phyloP scores from a whole-genome alignment of 2,113 vertebrate genomes.

The Cryptomyrus ogoouensis region DNA sequence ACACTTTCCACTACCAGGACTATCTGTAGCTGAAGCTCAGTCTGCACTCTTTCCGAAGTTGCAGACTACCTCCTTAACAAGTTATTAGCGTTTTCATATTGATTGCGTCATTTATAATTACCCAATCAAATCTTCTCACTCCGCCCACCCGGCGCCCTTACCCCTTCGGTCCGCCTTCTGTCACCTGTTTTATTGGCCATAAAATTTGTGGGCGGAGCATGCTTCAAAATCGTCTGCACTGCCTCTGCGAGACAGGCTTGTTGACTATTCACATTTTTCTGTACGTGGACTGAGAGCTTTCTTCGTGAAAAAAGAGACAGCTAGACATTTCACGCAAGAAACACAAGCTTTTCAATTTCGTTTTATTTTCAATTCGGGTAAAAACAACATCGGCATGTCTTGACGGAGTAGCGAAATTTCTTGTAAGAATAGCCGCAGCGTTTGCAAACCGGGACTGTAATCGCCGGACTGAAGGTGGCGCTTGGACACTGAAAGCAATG shows the following conservation, averaged over 20 bases:
- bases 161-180: not conserved
- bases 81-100: slow-evolving; percentile 65
- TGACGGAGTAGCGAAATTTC: not conserved
- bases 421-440: not conserved
- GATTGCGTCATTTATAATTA: slow-evolving; percentile 52
- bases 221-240: slow-evolving; percentile 25
- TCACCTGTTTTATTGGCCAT: slow-evolving; percentile 27
- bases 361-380: not conserved
- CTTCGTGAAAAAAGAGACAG: not conserved
- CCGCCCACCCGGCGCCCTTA: slow-evolving; percentile 42
- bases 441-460: not conserved
- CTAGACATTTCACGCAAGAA: not conserved
- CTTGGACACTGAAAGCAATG: slow-evolving; percentile 40
- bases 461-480: slow-evolving; percentile 49
- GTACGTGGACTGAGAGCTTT: not conserved
- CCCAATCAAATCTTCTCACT: slow-evolving; percentile 64
- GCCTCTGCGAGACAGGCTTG: slow-evolving; percentile 28
- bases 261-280: slow-evolving; percentile 22
- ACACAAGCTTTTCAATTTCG: not conserved
- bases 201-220: slow-evolving; percentile 32
- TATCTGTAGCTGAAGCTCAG: slow-evolving; percentile 16
- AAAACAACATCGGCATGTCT: not conserved
- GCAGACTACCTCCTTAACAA: slow-evolving; percentile 65
- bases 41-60: slow-evolving; percentile 60
- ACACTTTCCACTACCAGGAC: not conserved